Evolutionary conservation across 2,888 invertebrate genomes (phyloP), one percentile per base, ranked within the genome.

Genomic region (Vannuccia rotundouncinata): DNA sequence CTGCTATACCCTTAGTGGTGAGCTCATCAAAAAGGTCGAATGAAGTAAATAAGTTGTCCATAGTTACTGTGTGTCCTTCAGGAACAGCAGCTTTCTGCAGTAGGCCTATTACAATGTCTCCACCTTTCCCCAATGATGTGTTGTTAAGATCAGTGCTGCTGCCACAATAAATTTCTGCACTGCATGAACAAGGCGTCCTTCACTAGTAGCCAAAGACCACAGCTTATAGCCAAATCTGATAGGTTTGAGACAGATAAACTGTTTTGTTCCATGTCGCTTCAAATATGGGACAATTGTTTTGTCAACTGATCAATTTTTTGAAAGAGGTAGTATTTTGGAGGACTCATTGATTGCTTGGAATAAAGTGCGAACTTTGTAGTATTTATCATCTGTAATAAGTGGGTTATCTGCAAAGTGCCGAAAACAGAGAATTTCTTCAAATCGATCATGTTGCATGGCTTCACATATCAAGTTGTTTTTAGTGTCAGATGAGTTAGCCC

Each of bases 221-320:
- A 82, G 74, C 74, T 83, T 84, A 77, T 81, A 84, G 1, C 83
- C 82, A 82, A 82, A 84, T 13, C 83, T 30, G 17, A 83, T 82
- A 5, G 83, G 83, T 79, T 84, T 84, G 27, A 83, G 83, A 29
- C 81, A 66, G 22, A 82, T 83, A 59, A 81, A 83, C 73, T 84
- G 83, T 75, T 83, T 83, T 5, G 81, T 74, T 17, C 82, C 81
- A 79, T 84, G 83, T 29, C 79, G 45, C 13, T 83, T 86, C 83
- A 84, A 87, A 81, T 88, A 88, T 22, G 85, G 85, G 22, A 85
- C 83, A 86, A 87, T 86, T 10, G 84, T 82, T 82, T 87, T 85
- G 83, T 86, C 86, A 81, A 86, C 75, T 59, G 76, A 28, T 10
- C 81, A 80, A 80, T 82, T 80, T 27, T 80, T 60, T 2, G 75